A percentile compares a stretch with the other conserved stretches of the same genome.
phyloP scores from a whole-genome alignment of 2,113 vertebrate genomes.

The Caranx melampygus region DNA sequence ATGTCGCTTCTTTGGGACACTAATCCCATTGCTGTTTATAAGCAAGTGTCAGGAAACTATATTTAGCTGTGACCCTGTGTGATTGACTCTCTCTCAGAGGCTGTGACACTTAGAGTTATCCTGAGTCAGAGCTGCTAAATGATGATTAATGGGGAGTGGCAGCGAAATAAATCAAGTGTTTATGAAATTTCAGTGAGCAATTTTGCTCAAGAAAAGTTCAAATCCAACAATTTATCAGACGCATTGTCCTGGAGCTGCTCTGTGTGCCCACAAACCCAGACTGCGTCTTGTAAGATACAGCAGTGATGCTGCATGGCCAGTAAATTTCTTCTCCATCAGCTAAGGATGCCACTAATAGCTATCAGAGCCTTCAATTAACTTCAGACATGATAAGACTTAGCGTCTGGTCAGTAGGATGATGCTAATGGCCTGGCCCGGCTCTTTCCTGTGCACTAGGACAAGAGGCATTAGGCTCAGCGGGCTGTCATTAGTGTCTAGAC shows the following conservation, averaged over 20 bases:
- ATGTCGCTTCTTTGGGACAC: constrained; percentile 53
- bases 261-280: constrained; percentile 16
- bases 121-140: constrained; percentile 33
- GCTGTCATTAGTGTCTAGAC: constrained; percentile 80
- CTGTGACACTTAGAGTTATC: constrained; percentile 30
- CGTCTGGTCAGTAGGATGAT: constrained; percentile 63
- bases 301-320: constrained; percentile 25
- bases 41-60: constrained; percentile 75
- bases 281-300: constrained; percentile 15
- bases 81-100: constrained; percentile 29
- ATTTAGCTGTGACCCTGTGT: constrained; percentile 67
- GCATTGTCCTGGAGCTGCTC: not conserved
- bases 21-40: constrained; percentile 75
- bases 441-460: constrained; percentile 61
- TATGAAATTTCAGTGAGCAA: not conserved
- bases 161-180: not conserved
- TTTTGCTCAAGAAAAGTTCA: constrained; percentile 19
- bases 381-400: constrained; percentile 70
- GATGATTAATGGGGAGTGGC: constrained; percentile 10
- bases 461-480: constrained; percentile 69
- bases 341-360: constrained; percentile 63
- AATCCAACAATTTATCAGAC: constrained; percentile 9
- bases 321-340: constrained; percentile 63
- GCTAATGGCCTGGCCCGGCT: constrained; percentile 71
- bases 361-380: constrained; percentile 73